phyloP scores from a whole-genome alignment of 2,888 invertebrate genomes.

The Polyommatus iphigenia region DNA sequence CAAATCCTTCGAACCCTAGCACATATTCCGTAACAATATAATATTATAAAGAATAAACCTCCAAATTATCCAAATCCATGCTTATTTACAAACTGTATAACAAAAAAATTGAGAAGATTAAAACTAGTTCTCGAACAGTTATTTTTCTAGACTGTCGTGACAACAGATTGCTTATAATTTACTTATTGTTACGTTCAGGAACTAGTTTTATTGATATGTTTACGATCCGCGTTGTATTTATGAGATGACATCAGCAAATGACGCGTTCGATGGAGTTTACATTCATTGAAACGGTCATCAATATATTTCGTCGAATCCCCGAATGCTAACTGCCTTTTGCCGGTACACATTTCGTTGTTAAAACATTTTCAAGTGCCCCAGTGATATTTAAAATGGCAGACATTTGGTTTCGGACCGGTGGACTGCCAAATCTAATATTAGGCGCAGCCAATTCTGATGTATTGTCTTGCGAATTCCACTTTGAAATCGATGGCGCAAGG shows the following conservation, averaged over 20 bases:
- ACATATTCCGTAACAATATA: no score
- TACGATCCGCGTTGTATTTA: slow-evolving; percentile 16
- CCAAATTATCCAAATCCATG: no score
- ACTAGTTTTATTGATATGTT: slow-evolving; percentile 13
- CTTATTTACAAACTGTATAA: no score
- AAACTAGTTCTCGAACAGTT: background rate
- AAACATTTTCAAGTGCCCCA: slow-evolving; percentile 61
- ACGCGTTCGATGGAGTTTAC: slow-evolving; percentile 16
- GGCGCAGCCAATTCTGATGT: slow-evolving; percentile 60
- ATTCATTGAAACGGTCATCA: background rate
- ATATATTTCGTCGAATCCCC: background rate
- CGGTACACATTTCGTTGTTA: slow-evolving; percentile 11
- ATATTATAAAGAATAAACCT: no score
- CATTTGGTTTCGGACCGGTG: slow-evolving; percentile 46
- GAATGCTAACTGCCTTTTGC: slow-evolving; percentile 23
- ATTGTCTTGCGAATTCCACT: slow-evolving; percentile 48
- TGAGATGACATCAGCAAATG: slow-evolving; percentile 24
- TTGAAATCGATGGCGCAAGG: slow-evolving; percentile 33
- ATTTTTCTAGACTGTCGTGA: background rate
- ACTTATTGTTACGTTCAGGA: background rate
- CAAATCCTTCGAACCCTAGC: no score
- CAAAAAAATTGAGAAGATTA: no score
- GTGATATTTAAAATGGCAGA: slow-evolving; percentile 63
- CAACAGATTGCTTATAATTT: background rate
- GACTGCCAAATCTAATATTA: slow-evolving; percentile 66